These are phyloP conservation scores for Phycodurus eques DNA, from an alignment of 2,113 vertebrate genomes.

Conservation along the genomic window DNA sequence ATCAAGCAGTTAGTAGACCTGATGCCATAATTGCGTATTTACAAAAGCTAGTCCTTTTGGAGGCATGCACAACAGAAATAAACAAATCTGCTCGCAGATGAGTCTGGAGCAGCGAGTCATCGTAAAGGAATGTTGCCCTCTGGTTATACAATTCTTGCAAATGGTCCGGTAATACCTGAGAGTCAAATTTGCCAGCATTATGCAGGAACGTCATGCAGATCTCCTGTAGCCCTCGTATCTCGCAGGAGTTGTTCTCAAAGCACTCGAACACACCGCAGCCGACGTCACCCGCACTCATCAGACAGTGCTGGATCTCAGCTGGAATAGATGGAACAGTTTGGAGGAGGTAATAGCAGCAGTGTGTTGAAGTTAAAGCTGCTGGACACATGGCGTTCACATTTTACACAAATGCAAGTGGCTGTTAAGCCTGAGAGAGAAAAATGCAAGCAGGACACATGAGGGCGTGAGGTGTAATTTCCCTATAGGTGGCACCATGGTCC, in stretches of 20 bases:
- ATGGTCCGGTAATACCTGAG: conserved; percentile 85
- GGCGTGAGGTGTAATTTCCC: conserved; percentile 27
- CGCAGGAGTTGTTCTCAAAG: conserved; percentile 99
- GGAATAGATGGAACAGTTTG: conserved; percentile 65
- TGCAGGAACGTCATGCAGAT: conserved; percentile 99
- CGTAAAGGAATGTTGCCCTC: conserved; percentile 38
- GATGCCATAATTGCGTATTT: conserved; percentile 15
- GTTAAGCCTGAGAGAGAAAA: conserved; percentile 11
- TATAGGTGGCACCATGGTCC: conserved; percentile 47
- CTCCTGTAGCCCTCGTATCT: conserved; percentile 95
- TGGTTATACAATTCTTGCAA: conserved; percentile 35
- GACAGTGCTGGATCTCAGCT: conserved; percentile 98
- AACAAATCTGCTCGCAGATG: conserved; percentile 24
- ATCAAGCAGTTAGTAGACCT: conserved; percentile 24
- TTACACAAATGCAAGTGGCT: conserved; percentile 27
- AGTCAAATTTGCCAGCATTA: conserved; percentile 99
- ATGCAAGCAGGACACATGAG: conserved; percentile 6
- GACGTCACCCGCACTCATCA: conserved; percentile 94
- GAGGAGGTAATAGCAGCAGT: conserved; percentile 34
- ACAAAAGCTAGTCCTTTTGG: conserved; percentile 15
- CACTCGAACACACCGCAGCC: conserved; percentile 98
- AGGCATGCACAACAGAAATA: conserved; percentile 14
- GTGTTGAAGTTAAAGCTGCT: conserved; percentile 23
- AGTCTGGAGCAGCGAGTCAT: conserved; percentile 21
- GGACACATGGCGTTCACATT: conserved; percentile 21